Percentiles rank a stretch among this genome's conserved stretches.
Conservation (phyloP, 2,797 vertebrate genomes). For the Galaxias olidus region DNA sequence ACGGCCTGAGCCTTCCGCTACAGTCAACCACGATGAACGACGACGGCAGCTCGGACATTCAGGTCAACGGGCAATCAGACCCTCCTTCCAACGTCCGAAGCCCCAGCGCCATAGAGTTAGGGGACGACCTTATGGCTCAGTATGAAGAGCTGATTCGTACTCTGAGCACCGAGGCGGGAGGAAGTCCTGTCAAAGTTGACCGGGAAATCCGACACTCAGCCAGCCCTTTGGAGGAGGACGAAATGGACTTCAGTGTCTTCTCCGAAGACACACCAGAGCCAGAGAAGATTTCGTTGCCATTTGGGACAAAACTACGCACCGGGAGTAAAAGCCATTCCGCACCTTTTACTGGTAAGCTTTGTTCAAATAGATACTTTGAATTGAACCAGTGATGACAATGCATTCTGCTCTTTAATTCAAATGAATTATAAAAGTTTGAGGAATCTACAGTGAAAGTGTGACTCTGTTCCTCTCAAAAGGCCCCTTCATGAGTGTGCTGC, state of each 20-base stretch:
- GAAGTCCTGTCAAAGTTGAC: constrained; percentile 56
- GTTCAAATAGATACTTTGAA: no score
- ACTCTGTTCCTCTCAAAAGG: constrained; percentile 66
- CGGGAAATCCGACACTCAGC: constrained; percentile 56
- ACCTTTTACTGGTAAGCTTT: constrained; percentile 90
- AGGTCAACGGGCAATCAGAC: constrained; percentile 42
- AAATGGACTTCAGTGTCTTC: constrained; percentile 84
- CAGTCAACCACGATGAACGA: constrained; percentile 34
- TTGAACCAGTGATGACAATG: no score
- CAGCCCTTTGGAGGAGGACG: constrained; percentile 69
- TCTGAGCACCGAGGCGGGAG: constrained; percentile 70
- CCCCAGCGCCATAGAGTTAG: constrained; percentile 40
- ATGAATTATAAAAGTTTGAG: neutral
- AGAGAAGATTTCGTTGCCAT: constrained; percentile 78
- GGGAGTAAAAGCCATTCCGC: constrained; percentile 62
- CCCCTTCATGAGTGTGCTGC: constrained; percentile 92
- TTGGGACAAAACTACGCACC: constrained; percentile 71
- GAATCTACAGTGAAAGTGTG: neutral
- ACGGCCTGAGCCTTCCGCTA: constrained; percentile 58
- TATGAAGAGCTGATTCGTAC: constrained; percentile 90
- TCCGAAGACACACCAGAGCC: constrained; percentile 79
- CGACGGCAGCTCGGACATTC: constrained; percentile 41
- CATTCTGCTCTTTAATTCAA: no score
- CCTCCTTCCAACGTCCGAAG: constrained; percentile 52
- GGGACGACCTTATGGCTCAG: constrained; percentile 84